Evolutionary conservation across 2,888 invertebrate species (phyloP).

Genomic region (Amaurobius ferox): DNA sequence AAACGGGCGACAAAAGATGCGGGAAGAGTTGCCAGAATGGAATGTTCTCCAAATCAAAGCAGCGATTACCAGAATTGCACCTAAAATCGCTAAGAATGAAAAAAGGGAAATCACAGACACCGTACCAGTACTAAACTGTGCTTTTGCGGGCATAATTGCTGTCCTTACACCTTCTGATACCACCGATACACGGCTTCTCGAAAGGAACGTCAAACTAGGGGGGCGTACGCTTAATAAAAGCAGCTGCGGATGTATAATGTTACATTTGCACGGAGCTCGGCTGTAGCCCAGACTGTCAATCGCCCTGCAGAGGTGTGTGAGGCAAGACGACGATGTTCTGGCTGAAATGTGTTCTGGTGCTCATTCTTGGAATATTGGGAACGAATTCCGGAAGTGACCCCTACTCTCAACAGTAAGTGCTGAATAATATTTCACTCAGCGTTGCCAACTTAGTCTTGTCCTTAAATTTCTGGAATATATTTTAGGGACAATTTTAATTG

Average conservation of each 20-base stretch:
- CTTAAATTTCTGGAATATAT: too few relatives aligned
- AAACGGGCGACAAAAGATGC: too few relatives aligned
- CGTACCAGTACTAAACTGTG: too few relatives aligned
- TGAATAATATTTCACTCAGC: too few relatives aligned
- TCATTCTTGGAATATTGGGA: not conserved
- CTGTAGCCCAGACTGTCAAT: not conserved
- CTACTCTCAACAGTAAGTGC: not conserved
- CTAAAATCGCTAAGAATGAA: too few relatives aligned
- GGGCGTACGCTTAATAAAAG: slow-evolving; percentile 14
- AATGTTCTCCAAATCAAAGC: too few relatives aligned
- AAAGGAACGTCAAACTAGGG: not conserved
- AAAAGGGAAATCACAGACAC: too few relatives aligned
- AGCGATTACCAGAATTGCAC: too few relatives aligned
- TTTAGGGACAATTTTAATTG: too few relatives aligned
- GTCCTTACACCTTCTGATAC: not conserved
- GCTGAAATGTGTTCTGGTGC: not conserved
- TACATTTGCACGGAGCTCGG: not conserved
- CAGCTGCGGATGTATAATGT: not conserved
- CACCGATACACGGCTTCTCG: not conserved
- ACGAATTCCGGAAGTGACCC: not conserved
- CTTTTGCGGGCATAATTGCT: not conserved
- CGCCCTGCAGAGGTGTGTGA: too few relatives aligned
- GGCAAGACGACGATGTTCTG: not conserved
- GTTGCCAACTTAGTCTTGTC: too few relatives aligned
- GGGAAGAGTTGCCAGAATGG: too few relatives aligned